Conservation (phyloP, 53 echinoderm and acorn worm species). For the Apostichopus leukothele region DNA sequence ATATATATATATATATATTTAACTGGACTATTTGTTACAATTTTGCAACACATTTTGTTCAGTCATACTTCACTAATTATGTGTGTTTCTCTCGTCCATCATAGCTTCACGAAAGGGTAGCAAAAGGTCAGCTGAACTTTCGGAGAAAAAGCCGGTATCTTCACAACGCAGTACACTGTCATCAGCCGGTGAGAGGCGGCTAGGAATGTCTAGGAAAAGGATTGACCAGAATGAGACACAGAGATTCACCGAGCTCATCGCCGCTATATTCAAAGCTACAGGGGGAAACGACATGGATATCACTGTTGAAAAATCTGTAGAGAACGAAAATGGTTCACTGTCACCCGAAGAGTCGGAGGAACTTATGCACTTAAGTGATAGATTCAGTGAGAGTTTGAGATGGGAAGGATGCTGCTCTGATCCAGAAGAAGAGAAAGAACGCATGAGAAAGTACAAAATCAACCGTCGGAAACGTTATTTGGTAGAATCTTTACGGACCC, state of each 20-base stretch:
- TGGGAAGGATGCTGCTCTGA: constrained; percentile 84
- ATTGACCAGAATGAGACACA: constrained; percentile 24
- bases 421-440: constrained; percentile 77
- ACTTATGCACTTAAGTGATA: constrained; percentile 52
- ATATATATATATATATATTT: too few relatives aligned
- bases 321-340: not conserved
- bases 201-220: not conserved
- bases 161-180: not conserved
- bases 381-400: constrained; percentile 76
- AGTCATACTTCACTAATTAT: not conserved
- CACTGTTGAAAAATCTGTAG: not conserved
- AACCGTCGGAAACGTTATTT: constrained; percentile 92
- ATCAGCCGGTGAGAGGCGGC: constrained; percentile 14
- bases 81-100: not conserved
- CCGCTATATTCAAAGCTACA: constrained; percentile 43
- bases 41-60: too few relatives aligned
- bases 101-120: not conserved
- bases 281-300: not conserved
- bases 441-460: constrained; percentile 84
- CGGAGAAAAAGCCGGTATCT: not conserved
- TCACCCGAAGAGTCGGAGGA: constrained; percentile 61
- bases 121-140: not conserved
- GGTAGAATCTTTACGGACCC: constrained; percentile 70
- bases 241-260: constrained; percentile 17
- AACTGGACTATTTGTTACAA: too few relatives aligned